Base-by-base conservation (phyloP, 2,113 vertebrate genomes). In the Regulus satrapa region DNA sequence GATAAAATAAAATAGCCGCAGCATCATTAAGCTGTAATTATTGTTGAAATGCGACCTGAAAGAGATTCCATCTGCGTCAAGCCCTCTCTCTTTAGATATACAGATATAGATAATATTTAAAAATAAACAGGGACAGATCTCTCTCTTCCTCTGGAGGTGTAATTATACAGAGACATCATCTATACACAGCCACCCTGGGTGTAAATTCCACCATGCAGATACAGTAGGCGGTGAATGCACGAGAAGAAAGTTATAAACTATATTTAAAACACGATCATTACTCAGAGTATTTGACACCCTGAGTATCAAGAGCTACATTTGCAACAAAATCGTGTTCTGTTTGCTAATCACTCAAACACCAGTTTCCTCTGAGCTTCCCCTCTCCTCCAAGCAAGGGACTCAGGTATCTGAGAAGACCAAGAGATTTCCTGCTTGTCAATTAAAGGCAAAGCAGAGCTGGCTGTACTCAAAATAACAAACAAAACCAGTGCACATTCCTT, bases 131-230 rank as follows among this genome's bases (percentile, higher is more conserved):
- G 61, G 74, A 85, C 63, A 88, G 83, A 88, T 89, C 82, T 89
- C 87, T 77, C 76, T 85, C 84, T 77, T 78, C 54, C 41, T 76
- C 88, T 48, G 84, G 79, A 95, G 96, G 91, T 95, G 89, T 93
- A 97, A 97, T 97, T 97, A 94, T 36, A 64, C 75, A 81, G 85
- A 86, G 67, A 84, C 51, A 89, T 84, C 88, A 88, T 86, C 92
- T 69, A 49, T 6, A 56, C 79, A 73, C 66, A 84, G 62, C 78
- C 89, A 76, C 49, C 2, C 67, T 7, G 63, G 10, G 41, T 56
- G 58, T 32, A 46, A 69, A 88, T 79, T 63, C 92, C 94, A 83
- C 84, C 56, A 49, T 19, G 66, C 66, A 86, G 68, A 77, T 86
- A 48, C 6, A 24, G 92, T 88, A 52, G 94, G 96, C 13, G 59